phyloP scores from a whole-genome alignment of 2,888 invertebrate genomes.

The Platycnemis pennipes region DNA sequence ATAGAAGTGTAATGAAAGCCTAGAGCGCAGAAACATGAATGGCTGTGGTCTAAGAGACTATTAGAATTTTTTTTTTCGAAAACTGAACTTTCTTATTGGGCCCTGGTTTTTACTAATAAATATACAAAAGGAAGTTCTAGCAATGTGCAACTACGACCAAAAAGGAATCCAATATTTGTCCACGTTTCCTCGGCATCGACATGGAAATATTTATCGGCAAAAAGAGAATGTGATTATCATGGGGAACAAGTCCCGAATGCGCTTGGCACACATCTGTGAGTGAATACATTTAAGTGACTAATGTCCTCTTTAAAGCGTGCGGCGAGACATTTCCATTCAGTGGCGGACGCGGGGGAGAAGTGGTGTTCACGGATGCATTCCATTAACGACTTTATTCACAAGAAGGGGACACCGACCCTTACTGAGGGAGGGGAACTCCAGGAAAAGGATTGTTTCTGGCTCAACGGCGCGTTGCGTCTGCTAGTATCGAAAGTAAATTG shows the following conservation, averaged over 20 bases:
- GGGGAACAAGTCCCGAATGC: background rate
- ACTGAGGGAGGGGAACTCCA: background rate
- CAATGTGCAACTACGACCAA: too few relatives aligned
- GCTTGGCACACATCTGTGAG: background rate
- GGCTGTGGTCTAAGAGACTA: too few relatives aligned
- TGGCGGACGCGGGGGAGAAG: background rate
- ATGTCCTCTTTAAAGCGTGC: background rate
- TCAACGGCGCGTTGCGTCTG: background rate
- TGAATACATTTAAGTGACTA: background rate
- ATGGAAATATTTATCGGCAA: background rate
- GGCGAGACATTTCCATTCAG: background rate
- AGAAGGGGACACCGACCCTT: background rate
- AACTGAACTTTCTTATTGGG: too few relatives aligned
- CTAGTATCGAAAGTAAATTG: too few relatives aligned
- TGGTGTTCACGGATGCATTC: background rate
- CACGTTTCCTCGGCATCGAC: too few relatives aligned
- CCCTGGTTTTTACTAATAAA: too few relatives aligned
- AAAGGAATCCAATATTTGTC: too few relatives aligned
- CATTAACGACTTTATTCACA: background rate
- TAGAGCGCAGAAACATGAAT: too few relatives aligned
- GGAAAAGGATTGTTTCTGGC: background rate
- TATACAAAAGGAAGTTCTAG: too few relatives aligned
- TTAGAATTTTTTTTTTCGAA: too few relatives aligned
- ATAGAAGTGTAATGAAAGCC: too few relatives aligned
- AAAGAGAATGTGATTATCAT: background rate